Conservation (phyloP, 37 sponge, comb jelly and placozoan species). For the Chondrilla cf. caribensis region DNA sequence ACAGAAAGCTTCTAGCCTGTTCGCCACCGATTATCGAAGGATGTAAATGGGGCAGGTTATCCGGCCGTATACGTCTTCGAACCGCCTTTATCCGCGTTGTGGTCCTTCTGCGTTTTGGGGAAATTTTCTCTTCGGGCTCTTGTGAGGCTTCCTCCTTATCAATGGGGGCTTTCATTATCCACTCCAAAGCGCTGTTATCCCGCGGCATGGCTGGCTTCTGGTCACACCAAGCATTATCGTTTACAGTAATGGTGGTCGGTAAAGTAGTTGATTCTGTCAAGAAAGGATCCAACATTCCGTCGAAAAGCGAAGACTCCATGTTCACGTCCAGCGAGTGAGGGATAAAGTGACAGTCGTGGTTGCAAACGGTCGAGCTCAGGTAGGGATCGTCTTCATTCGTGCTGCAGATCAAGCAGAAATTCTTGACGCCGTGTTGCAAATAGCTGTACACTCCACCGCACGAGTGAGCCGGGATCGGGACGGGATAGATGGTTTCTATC, state of each 20-base stretch:
- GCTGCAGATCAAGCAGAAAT: constrained; percentile 16
- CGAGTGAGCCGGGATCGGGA: not conserved
- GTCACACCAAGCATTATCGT: not conserved
- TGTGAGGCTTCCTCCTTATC: not conserved
- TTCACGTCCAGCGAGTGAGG: constrained; percentile 2
- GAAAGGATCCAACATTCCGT: constrained; percentile 18
- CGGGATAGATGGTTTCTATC: not conserved
- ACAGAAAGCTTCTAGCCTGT: constrained; percentile 38
- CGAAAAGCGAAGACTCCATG: not conserved
- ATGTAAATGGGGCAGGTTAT: not conserved
- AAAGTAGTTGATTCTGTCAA: not conserved
- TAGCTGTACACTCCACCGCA: not conserved
- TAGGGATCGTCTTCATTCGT: constrained; percentile 13
- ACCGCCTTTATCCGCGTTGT: not conserved
- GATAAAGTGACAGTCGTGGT: not conserved
- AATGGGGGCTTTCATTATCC: not conserved
- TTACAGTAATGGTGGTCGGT: not conserved
- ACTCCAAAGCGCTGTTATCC: constrained; percentile 8
- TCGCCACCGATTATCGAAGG: not conserved
- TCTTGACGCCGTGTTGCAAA: not conserved
- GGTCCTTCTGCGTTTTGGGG: not conserved
- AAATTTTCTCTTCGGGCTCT: not conserved
- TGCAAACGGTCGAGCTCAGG: constrained; percentile 4
- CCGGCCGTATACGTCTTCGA: not conserved
- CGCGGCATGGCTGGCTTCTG: not conserved